phyloP scores from a whole-genome alignment of 1,140 invertebrate species.

The Ips nitidus region DNA sequence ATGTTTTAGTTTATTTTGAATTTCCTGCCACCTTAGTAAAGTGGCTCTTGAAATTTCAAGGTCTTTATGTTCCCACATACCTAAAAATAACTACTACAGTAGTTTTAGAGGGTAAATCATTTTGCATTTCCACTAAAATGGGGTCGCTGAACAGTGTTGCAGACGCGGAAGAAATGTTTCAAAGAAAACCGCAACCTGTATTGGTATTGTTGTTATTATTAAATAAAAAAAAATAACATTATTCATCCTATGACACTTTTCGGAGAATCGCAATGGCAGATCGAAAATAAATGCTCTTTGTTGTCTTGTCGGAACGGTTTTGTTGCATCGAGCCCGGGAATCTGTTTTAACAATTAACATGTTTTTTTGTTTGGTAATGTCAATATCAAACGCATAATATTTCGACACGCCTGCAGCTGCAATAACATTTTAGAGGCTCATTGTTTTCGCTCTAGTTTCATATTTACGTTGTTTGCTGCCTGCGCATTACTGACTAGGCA shows the following conservation, averaged over 20 bases:
- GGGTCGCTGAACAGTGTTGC: no score
- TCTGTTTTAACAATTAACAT: conserved; percentile 18
- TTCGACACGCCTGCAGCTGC: conserved; percentile 8
- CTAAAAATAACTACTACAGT: not conserved
- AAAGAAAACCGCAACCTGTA: not conserved
- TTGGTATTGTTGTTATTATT: conserved; percentile 9
- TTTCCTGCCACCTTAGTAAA: conserved; percentile 20
- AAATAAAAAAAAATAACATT: not conserved
- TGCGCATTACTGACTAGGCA: not conserved
- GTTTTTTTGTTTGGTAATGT: conserved; percentile 5
- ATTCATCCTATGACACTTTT: conserved; percentile 1
- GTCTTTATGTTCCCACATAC: not conserved
- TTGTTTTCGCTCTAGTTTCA: not conserved
- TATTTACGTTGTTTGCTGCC: not conserved
- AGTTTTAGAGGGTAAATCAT: not conserved
- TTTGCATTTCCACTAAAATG: no score
- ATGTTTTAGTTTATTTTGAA: conserved; percentile 28
- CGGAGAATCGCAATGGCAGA: conserved; percentile 1
- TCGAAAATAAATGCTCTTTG: conserved; percentile 6
- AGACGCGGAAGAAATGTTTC: not conserved
- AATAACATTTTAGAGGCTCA: conserved; percentile 5
- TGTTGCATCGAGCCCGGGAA: not conserved
- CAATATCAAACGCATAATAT: conserved; percentile 7
- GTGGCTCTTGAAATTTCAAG: conserved; percentile 9
- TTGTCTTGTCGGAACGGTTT: not conserved